Conservation (phyloP, 1,140 invertebrate species). For the Eumaeus atala region DNA sequence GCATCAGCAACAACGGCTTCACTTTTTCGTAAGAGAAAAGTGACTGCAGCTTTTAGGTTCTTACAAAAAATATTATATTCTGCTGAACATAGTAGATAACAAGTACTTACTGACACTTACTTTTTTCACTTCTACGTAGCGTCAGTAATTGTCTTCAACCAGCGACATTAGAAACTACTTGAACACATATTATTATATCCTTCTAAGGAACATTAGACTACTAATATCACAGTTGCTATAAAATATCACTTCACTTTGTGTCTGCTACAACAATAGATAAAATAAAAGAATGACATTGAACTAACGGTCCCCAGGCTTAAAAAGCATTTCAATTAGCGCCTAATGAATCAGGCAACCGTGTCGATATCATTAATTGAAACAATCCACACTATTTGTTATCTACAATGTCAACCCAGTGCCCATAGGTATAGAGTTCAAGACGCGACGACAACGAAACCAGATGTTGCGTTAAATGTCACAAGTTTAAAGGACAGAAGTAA, state of each 20-base stretch:
- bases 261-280: neutral
- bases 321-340: slow-evolving; percentile 9
- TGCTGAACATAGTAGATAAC: too few relatives aligned
- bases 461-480: slow-evolving; percentile 9
- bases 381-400: neutral
- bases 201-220: neutral
- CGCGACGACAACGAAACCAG: neutral
- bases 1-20: too few relatives aligned
- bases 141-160: too few relatives aligned
- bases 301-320: neutral
- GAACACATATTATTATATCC: too few relatives aligned
- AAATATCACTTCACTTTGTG: neutral
- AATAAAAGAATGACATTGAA: neutral
- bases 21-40: too few relatives aligned
- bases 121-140: too few relatives aligned
- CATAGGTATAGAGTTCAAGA: neutral
- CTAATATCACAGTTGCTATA: neutral
- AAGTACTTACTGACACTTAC: too few relatives aligned
- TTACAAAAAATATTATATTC: too few relatives aligned
- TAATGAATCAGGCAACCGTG: slow-evolving; percentile 10
- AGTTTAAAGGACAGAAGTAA: slow-evolving; percentile 7
- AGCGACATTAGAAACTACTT: too few relatives aligned
- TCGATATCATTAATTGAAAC: slow-evolving; percentile 9
- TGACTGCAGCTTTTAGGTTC: too few relatives aligned
- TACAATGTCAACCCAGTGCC: neutral